These are phyloP conservation scores for Lathronympha strigana DNA, from an alignment of 2,888 invertebrate genomes.

Conservation along the genomic window DNA sequence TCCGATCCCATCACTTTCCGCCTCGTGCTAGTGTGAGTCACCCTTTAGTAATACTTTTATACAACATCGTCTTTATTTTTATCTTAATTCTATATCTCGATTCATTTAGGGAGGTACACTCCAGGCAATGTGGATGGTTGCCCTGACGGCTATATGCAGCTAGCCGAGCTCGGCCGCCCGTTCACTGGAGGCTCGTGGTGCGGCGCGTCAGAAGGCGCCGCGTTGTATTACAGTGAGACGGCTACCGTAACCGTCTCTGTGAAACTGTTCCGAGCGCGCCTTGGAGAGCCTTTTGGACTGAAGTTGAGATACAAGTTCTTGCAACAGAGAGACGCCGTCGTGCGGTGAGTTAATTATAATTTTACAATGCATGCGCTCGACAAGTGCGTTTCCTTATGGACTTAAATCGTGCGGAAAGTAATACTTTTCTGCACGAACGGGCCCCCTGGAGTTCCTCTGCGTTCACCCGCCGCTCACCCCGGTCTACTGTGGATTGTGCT, in stretches of 20 bases:
- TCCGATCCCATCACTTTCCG: too few relatives aligned
- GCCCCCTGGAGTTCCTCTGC: too few relatives aligned
- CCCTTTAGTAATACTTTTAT: too few relatives aligned
- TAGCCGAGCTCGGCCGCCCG: constrained; percentile 93
- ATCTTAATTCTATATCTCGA: background rate
- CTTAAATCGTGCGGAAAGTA: too few relatives aligned
- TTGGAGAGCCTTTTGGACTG: constrained; percentile 91
- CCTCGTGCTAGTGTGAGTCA: too few relatives aligned
- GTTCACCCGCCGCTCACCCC: too few relatives aligned
- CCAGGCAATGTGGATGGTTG: constrained; percentile 89
- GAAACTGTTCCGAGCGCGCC: constrained; percentile 89
- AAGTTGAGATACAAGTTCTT: constrained; percentile 92
- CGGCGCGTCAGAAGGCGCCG: constrained; percentile 91
- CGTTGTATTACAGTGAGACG: constrained; percentile 95
- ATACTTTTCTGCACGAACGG: too few relatives aligned
- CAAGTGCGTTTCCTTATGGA: too few relatives aligned
- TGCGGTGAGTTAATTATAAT: constrained; percentile 76
- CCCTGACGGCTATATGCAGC: constrained; percentile 94
- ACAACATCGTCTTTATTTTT: too few relatives aligned
- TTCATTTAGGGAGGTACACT: constrained; percentile 88
- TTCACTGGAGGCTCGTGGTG: constrained; percentile 97
- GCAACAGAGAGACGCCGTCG: constrained; percentile 90
- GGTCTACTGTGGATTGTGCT: too few relatives aligned
- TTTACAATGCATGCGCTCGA: background rate
- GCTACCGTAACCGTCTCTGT: constrained; percentile 94